Base-by-base conservation (phyloP, 2,797 vertebrate species). In the Eidolon dupreanum region DNA sequence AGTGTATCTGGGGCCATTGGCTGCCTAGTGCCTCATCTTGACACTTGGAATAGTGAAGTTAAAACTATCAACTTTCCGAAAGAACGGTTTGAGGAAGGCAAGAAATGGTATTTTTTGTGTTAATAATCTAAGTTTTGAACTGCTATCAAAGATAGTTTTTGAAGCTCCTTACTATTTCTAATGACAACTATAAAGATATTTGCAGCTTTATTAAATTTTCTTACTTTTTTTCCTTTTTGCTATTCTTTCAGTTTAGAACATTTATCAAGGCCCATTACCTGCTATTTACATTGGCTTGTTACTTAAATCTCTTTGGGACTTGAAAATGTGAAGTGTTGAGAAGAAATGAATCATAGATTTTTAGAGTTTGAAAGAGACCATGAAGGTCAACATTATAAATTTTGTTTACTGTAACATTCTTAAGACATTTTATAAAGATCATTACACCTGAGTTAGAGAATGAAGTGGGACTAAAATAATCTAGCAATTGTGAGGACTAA, bases 281-380 rank as follows among this genome's bases (percentile, higher is more conserved):
- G 51, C 83, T 63, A 51, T 74, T 94, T 92, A 90, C 43, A 75
- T 88, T 15, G 63, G 15, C 61, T 97, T 96, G 15, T 49, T 92
- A 84, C 61, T 70, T 90, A 68, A 94, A 78, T 20, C 19, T 46
- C 43, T 1, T 33, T 55, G 73, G 43, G 33, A 33, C 92, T 95
- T 88, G 51, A 93, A 77, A 93, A 85, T 94, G 41, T 63, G 65
- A 92, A 66, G 38, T 24, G 22, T 71, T 68, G 46, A 81, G 65
- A 79, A 86, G 38, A 94, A 95, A 84, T 0, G 6, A 83, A 78
- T 89, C 74, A 75, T 38, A 81, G 71, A 94, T 43, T 81, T 94
- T 91, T 95, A 91, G 55, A 28, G 8, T 53, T 93, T 82, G 88
- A 88, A 94, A 74, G 77, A 93, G 74, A 86, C 68, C 19, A 9